Evolutionary conservation across 2,797 vertebrate genomes (phyloP).

Genomic region (Poliocrania exsul): DNA sequence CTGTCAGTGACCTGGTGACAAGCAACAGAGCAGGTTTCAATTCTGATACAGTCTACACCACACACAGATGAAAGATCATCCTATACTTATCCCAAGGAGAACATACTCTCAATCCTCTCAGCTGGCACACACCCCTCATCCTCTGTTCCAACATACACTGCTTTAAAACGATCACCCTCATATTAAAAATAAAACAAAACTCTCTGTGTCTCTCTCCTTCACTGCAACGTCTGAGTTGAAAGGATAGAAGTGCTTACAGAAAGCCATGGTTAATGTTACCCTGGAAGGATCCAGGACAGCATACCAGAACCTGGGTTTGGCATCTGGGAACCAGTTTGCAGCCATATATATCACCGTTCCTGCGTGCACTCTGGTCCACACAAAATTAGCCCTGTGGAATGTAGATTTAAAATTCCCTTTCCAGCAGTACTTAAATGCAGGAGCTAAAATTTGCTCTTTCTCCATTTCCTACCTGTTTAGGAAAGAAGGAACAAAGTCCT

Average conservation of each 20-base stretch:
- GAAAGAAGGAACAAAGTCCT: not conserved
- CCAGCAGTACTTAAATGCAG: conserved; percentile 2
- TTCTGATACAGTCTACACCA: not conserved
- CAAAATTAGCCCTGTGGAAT: conserved; percentile 62
- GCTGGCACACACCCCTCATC: not conserved
- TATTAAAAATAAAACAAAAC: not conserved
- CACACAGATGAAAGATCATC: not conserved
- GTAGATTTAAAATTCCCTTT: conserved; percentile 14
- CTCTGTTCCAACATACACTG: not conserved
- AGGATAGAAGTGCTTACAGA: conserved; percentile 2
- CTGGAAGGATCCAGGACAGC: conserved; percentile 47
- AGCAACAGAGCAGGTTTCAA: not conserved
- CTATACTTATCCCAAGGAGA: not conserved
- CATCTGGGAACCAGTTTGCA: conserved; percentile 44
- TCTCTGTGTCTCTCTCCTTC: not conserved
- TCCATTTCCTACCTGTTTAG: conserved; percentile 59
- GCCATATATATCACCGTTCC: conserved; percentile 53
- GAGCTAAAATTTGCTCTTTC: conserved; percentile 50
- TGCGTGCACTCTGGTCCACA: conserved; percentile 9
- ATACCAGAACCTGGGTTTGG: conserved; percentile 68
- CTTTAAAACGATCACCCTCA: not conserved
- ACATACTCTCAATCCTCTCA: not conserved
- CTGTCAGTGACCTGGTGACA: not conserved
- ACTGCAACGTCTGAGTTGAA: not conserved
- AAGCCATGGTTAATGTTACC: conserved; percentile 37